A percentile compares a stretch with the other conserved stretches of the same genome.
Evolutionary conservation across 2,113 vertebrate genomes (phyloP).

Genomic region (Sminthopsis crassicaudata): DNA sequence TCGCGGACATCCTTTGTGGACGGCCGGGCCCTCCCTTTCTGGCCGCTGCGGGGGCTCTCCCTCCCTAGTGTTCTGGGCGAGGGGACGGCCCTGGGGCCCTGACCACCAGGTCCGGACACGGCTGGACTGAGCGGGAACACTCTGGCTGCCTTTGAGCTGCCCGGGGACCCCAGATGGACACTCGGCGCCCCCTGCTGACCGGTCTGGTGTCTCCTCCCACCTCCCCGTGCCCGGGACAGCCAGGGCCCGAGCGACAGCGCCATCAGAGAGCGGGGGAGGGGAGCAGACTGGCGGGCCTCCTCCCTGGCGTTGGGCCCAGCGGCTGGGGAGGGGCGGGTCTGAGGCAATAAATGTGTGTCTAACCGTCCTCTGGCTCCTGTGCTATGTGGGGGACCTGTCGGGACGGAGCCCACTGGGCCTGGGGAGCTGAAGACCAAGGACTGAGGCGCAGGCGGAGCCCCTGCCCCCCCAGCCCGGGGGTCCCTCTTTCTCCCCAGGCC

Average conservation of each 20-base stretch:
- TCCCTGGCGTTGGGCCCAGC: too few species aligned
- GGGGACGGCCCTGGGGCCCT: not conserved
- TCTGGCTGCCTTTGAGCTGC: not conserved
- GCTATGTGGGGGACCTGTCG: not conserved
- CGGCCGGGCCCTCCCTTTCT: not conserved
- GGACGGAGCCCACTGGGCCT: not conserved
- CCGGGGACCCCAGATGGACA: not conserved
- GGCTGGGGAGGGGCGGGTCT: not conserved
- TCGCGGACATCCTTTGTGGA: not conserved
- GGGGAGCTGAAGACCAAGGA: not conserved
- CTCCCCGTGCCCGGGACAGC: not conserved
- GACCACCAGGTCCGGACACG: not conserved
- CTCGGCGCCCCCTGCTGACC: not conserved
- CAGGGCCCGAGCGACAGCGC: not conserved
- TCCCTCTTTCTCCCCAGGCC: too few species aligned
- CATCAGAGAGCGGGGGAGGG: not conserved
- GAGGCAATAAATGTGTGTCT: not conserved
- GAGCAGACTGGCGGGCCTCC: too few species aligned
- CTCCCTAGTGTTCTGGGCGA: not conserved
- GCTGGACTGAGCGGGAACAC: not conserved
- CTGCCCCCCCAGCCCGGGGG: too few species aligned
- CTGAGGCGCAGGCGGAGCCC: not conserved
- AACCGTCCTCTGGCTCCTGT: not conserved
- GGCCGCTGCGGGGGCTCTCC: not conserved
- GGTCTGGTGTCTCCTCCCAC: not conserved